Evolutionary conservation across 2,888 invertebrate species (phyloP).

Genomic region (Pherbina coryleti): DNA sequence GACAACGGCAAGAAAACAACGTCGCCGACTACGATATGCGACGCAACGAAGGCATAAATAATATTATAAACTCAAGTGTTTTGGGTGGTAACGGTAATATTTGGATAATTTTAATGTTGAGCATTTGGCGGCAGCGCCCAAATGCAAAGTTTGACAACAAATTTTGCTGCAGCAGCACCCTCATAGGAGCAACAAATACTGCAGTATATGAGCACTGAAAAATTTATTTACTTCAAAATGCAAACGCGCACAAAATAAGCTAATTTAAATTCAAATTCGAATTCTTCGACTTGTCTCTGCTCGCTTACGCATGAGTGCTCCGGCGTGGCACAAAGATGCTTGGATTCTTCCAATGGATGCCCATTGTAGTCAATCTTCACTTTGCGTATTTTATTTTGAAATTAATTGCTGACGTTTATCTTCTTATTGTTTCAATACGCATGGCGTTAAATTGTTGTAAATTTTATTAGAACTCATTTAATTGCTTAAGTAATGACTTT

Average conservation of each 20-base stretch:
- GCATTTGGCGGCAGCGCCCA: neutral
- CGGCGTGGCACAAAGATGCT: too few relatives aligned
- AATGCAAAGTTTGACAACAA: slow-evolving; percentile 19
- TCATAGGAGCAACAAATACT: neutral
- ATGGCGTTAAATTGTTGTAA: too few relatives aligned
- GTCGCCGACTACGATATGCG: neutral
- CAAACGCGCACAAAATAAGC: neutral
- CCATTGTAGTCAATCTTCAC: too few relatives aligned
- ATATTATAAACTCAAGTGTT: slow-evolving; percentile 8
- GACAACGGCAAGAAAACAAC: neutral
- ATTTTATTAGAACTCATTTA: too few relatives aligned
- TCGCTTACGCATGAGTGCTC: too few relatives aligned
- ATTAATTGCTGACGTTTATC: too few relatives aligned
- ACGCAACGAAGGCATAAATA: neutral
- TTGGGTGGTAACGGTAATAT: neutral
- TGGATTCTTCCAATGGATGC: too few relatives aligned
- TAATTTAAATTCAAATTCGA: slow-evolving; percentile 16
- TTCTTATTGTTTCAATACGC: too few relatives aligned
- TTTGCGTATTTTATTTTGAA: too few relatives aligned
- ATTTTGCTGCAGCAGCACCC: neutral
- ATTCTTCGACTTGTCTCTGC: neutral
- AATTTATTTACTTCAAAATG: neutral
- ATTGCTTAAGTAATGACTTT: too few relatives aligned
- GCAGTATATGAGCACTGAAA: neutral
- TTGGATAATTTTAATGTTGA: slow-evolving; percentile 8